Base-by-base conservation (phyloP, 2,888 invertebrate species). In the Pterobdella sp. region DNA sequence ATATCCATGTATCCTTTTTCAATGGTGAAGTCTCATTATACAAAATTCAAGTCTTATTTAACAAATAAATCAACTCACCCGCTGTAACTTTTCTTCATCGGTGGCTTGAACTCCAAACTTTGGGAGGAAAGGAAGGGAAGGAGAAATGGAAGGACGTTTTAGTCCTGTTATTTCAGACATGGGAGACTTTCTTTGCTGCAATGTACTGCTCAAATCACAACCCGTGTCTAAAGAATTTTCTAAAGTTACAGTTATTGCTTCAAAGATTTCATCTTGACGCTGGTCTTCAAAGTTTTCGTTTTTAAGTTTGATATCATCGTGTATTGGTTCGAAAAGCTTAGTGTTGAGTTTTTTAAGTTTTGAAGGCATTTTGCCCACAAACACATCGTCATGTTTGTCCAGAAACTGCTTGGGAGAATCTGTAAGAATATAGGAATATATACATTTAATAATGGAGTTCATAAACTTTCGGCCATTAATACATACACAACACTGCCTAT, bases 131-230 rank as follows among this genome's bases (percentile, higher is more conserved):
- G 65, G 36, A 84, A 94, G 92, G 84, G 93, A 93, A 86, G 94
- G 94, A 76, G 93, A 92, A 74, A 84, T 83, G 76, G 79, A 79
- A 75, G 89, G 87, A 80, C 91, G 88, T 84, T 93, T 92, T 67
- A 94, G 91, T 76, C 94, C 94, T 76, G 91, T 90, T 83, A 96
- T 96, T 86, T 92, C 90, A 75, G 90, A 89, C 90, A 90, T 90
- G 36, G 84, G 89, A 7, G 37, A 37, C 42, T 68, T 68, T 7
- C 68, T 22, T 36, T 68, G n/a, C 22, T 22, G 3, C 3, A 26
- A 26, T 3, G 60, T 18, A 22, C 26, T 56, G 7, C n/a, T 22
- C n/a, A 22, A 26, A 26, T 56, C n/a, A 14, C 18, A 42, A 42
- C 10, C 42, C 42, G 42, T 18, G 7, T 7, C 18, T 42, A 18